Percentiles rank a stretch among this genome's conserved stretches.
phyloP scores from a whole-genome alignment of 2,797 vertebrate species.

The Channa striata region DNA sequence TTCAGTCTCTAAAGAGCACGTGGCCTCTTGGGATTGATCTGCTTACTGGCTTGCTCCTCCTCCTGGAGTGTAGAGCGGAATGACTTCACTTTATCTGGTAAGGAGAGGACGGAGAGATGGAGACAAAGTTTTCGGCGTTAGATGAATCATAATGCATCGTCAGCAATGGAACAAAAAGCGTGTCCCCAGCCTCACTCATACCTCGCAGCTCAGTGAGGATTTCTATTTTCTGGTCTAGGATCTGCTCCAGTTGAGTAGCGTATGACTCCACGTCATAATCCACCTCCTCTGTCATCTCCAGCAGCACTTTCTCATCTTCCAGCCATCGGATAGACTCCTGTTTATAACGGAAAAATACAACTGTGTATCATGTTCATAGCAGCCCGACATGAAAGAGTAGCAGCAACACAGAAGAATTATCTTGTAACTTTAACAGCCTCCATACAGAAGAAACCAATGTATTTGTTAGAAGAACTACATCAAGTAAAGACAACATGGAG shows the following conservation, averaged over 20 bases:
- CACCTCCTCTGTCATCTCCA: conserved; percentile 98
- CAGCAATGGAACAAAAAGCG: background rate
- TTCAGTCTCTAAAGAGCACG: conserved; percentile 78
- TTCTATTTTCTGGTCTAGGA: conserved; percentile 97
- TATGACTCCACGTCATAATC: conserved; percentile 98
- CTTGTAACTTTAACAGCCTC: background rate
- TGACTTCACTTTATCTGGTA: conserved; percentile 97
- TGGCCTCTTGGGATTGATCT: conserved; percentile 97
- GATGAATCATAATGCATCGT: background rate
- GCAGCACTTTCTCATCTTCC: conserved; percentile 94
- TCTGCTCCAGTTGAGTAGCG: conserved; percentile 95
- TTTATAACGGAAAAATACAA: conserved; percentile 19
- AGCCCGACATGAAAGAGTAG: background rate
- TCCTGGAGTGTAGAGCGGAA: conserved; percentile 96
- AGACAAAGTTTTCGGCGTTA: background rate
- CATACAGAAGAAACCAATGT: background rate
- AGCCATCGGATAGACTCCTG: conserved; percentile 98
- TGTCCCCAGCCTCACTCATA: conserved; percentile 55
- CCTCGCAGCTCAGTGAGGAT: conserved; percentile 95
- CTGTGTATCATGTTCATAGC: background rate
- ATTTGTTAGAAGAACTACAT: background rate
- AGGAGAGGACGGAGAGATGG: conserved; percentile 9
- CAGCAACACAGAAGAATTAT: background rate
- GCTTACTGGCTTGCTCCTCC: conserved; percentile 99
- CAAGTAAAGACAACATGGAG: background rate